Percentiles rank a stretch among this genome's conserved stretches.
phyloP scores from a whole-genome alignment of 2,797 vertebrate species.

The Molossus alvarezi region DNA sequence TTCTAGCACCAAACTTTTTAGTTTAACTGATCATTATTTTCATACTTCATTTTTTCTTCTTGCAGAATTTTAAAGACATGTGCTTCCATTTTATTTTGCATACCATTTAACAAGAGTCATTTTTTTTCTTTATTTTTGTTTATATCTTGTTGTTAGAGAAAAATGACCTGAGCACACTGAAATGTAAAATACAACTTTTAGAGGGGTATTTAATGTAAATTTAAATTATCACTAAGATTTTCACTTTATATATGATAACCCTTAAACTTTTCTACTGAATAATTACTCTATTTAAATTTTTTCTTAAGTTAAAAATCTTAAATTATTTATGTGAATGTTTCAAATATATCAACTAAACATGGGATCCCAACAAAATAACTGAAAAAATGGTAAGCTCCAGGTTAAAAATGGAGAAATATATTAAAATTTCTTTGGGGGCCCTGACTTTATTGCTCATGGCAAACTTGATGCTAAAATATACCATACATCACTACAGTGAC shows the following conservation, averaged over 20 bases:
- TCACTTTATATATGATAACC: conserved; percentile 50
- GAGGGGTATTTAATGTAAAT: conserved; percentile 33
- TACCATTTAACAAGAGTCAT: conserved; percentile 51
- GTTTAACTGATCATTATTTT: conserved; percentile 58
- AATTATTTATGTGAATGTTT: conserved; percentile 85
- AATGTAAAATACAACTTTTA: conserved; percentile 55
- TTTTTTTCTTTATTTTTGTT: conserved; percentile 52
- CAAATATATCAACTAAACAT: conserved; percentile 82
- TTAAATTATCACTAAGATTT: conserved; percentile 52
- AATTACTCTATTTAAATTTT: conserved; percentile 72
- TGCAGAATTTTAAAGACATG: conserved; percentile 15
- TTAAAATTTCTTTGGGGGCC: conserved; percentile 88
- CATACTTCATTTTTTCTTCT: conserved; percentile 49
- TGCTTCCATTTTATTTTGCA: conserved; percentile 30
- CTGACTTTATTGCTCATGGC: conserved; percentile 88
- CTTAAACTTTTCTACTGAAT: conserved; percentile 68
- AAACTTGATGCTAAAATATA: conserved; percentile 87
- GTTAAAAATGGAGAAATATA: conserved; percentile 84
- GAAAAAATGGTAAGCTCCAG: conserved; percentile 86
- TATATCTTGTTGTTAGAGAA: conserved; percentile 59
- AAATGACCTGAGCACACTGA: conserved; percentile 58
- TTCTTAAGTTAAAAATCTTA: conserved; percentile 80
- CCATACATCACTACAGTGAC: conserved; percentile 88
- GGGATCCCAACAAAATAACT: conserved; percentile 85
- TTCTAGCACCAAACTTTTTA: background rate